Conservation (phyloP, 2,888 invertebrate species). For the Chironomus riparius region DNA sequence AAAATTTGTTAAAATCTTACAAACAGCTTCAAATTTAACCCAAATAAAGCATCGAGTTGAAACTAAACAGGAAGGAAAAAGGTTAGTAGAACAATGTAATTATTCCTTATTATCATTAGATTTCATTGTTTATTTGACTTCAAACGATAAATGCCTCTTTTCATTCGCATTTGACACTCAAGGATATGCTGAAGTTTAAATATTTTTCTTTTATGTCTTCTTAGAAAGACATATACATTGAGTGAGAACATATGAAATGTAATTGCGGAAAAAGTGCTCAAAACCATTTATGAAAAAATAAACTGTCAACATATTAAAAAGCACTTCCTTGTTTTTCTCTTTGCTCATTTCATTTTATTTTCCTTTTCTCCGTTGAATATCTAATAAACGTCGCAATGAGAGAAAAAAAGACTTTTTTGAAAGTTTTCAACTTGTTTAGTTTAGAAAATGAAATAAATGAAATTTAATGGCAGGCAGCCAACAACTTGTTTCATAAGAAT, state of each 20-base stretch:
- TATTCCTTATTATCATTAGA: no score
- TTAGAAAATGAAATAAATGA: background rate
- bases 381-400: background rate
- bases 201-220: no score
- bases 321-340: background rate
- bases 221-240: no score
- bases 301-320: background rate
- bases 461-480: conserved; percentile 9
- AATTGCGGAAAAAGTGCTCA: background rate
- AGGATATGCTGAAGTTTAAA: no score
- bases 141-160: no score
- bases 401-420: background rate
- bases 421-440: background rate
- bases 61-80: no score
- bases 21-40: no score
- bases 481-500: conserved; percentile 14
- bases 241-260: background rate
- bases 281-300: background rate
- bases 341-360: background rate
- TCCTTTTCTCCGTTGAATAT: background rate
- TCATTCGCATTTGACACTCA: no score
- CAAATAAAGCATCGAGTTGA: no score
- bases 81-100: no score
- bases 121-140: no score
- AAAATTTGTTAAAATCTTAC: no score